These are phyloP conservation scores for Watsonalla binaria DNA, from an alignment of 2,888 invertebrate species.

Conservation along the genomic window DNA sequence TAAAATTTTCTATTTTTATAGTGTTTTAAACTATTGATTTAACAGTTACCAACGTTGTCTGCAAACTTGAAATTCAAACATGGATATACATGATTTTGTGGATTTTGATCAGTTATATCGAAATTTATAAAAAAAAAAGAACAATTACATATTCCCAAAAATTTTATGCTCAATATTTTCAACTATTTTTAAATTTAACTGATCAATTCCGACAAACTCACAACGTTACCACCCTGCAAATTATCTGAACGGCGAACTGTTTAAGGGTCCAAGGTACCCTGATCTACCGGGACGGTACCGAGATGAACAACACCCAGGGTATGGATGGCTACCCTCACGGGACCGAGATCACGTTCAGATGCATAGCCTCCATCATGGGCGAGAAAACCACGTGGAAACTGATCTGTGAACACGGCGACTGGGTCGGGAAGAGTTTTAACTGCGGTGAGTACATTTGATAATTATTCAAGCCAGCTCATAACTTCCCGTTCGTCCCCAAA, in stretches of 20 bases:
- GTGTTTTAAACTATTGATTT: too few relatives aligned
- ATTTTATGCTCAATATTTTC: too few relatives aligned
- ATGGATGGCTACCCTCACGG: conserved; percentile 87
- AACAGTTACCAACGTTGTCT: too few relatives aligned
- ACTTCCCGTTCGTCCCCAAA: too few relatives aligned
- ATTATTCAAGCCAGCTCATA: too few relatives aligned
- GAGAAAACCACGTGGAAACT: conserved; percentile 92
- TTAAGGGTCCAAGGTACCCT: conserved; percentile 86
- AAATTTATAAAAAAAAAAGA: not conserved
- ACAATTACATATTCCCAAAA: too few relatives aligned
- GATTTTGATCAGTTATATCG: conserved; percentile 11
- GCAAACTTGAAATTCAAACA: too few relatives aligned
- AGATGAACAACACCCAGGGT: conserved; percentile 81
- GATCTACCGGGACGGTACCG: conserved; percentile 85
- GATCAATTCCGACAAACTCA: not conserved
- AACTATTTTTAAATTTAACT: too few relatives aligned
- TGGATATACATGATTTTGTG: not conserved
- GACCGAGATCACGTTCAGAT: conserved; percentile 90
- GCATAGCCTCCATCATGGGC: conserved; percentile 88
- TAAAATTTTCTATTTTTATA: too few relatives aligned
- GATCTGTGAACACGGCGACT: conserved; percentile 89
- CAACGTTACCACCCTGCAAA: not conserved
- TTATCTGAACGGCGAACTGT: conserved; percentile 10
- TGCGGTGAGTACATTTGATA: conserved; percentile 81
- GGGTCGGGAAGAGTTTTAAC: conserved; percentile 89